phyloP scores from a whole-genome alignment of 2,888 invertebrate species.

The Netelia melanura region DNA sequence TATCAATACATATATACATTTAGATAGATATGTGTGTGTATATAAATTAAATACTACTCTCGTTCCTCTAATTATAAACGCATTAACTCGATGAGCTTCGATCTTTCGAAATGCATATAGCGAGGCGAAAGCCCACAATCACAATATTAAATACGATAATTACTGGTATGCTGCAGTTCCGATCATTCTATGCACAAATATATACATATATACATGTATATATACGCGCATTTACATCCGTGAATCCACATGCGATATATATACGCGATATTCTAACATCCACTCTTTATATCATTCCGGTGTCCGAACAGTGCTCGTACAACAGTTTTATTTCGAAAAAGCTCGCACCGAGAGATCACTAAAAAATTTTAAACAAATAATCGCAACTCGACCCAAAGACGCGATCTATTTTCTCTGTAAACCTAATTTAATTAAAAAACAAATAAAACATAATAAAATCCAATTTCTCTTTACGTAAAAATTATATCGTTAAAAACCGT shows the following conservation, averaged over 20 bases:
- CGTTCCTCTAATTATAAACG: conserved; percentile 60
- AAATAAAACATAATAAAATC: too few species aligned
- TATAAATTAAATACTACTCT: not conserved
- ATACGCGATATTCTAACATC: conserved; percentile 33
- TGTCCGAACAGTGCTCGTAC: conserved; percentile 2
- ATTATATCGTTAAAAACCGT: too few species aligned
- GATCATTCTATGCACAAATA: conserved; percentile 24
- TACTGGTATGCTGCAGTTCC: conserved; percentile 45
- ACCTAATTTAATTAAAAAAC: too few species aligned
- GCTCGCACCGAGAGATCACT: conserved; percentile 5
- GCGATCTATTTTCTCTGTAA: too few species aligned
- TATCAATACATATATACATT: not conserved
- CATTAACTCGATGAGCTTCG: conserved; percentile 57
- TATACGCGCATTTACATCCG: conserved; percentile 33
- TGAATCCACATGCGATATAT: conserved; percentile 38
- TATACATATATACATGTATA: not conserved
- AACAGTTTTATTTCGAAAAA: conserved; percentile 36
- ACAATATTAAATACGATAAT: conserved; percentile 59
- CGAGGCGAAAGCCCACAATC: conserved; percentile 60
- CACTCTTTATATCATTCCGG: conserved; percentile 1
- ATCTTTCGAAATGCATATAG: conserved; percentile 48
- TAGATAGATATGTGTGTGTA: not conserved
- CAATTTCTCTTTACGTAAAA: too few species aligned
- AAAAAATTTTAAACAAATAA: not conserved
- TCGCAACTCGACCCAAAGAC: too few species aligned